Percentiles rank a stretch among this genome's conserved stretches.
These are phyloP conservation scores for Mizuhopecten yessoensis DNA, from an alignment of 1,140 invertebrate species.

Conservation along the genomic window DNA sequence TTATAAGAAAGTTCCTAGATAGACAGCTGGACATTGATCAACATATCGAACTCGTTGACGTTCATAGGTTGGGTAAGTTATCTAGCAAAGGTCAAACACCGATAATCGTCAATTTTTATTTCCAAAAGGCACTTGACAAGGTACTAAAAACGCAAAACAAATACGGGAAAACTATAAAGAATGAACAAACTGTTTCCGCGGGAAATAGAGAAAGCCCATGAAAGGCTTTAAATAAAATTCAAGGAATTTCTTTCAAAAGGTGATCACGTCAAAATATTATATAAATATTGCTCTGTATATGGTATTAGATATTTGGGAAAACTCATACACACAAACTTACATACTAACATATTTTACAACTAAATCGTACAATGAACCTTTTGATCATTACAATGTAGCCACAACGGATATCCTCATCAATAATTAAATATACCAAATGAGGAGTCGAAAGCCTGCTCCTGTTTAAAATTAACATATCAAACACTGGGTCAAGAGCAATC, in stretches of 20 bases:
- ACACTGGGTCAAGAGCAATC: too few species aligned
- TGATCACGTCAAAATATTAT: neutral
- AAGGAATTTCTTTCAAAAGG: neutral
- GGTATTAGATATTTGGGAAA: too few species aligned
- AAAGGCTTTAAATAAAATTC: conserved; percentile 13
- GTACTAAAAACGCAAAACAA: neutral
- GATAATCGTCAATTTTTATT: neutral
- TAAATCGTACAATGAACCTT: too few species aligned
- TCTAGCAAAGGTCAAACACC: neutral
- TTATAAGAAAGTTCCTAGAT: neutral
- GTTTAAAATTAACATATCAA: too few species aligned
- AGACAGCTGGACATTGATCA: neutral
- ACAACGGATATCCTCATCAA: too few species aligned
- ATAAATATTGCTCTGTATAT: too few species aligned
- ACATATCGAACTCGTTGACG: neutral
- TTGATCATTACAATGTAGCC: too few species aligned
- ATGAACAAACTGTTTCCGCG: conserved; percentile 42
- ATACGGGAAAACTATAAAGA: too few species aligned
- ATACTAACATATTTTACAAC: too few species aligned
- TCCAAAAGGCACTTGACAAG: neutral
- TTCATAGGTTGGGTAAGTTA: neutral
- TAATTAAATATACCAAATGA: too few species aligned
- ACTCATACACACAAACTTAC: too few species aligned
- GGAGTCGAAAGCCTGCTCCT: too few species aligned
- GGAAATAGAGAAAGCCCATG: conserved; percentile 19